Evolutionary conservation across 2,888 invertebrate species (phyloP).

Genomic region (Eueremaeus valkanovi): DNA sequence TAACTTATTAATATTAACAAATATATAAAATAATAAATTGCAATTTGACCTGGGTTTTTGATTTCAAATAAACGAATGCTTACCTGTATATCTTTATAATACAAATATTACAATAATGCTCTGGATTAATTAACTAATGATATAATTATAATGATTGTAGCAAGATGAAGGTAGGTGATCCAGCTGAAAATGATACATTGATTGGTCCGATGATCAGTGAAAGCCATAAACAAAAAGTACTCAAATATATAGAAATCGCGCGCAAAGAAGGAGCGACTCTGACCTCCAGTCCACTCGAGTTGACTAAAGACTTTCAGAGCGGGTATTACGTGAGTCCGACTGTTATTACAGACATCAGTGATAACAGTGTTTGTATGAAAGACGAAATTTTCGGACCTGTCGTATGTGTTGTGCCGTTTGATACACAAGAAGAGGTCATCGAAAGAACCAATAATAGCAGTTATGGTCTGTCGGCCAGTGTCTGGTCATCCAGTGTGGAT

Average conservation of each 20-base stretch:
- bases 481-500: slow-evolving; percentile 55
- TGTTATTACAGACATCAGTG: slow-evolving; percentile 54
- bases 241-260: slow-evolving; percentile 54
- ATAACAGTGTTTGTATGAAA: slow-evolving; percentile 54
- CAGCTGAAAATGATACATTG: slow-evolving; percentile 50
- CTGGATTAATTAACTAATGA: too few species aligned
- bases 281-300: slow-evolving; percentile 49
- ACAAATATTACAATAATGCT: too few species aligned
- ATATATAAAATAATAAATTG: too few species aligned
- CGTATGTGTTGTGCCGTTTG: slow-evolving; percentile 55
- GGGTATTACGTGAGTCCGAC: slow-evolving; percentile 57
- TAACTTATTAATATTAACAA: too few species aligned
- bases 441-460: slow-evolving; percentile 53
- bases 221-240: slow-evolving; percentile 56
- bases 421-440: slow-evolving; percentile 54
- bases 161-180: slow-evolving; percentile 54
- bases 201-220: slow-evolving; percentile 56
- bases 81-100: too few species aligned
- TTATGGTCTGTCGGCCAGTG: slow-evolving; percentile 57
- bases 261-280: slow-evolving; percentile 54
- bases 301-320: slow-evolving; percentile 47
- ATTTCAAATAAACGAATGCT: too few species aligned
- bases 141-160: slow-evolving; percentile 48
- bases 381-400: slow-evolving; percentile 61
- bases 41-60: too few species aligned